phyloP scores from a whole-genome alignment of 2,797 vertebrate genomes.

The Buceros bicornis region DNA sequence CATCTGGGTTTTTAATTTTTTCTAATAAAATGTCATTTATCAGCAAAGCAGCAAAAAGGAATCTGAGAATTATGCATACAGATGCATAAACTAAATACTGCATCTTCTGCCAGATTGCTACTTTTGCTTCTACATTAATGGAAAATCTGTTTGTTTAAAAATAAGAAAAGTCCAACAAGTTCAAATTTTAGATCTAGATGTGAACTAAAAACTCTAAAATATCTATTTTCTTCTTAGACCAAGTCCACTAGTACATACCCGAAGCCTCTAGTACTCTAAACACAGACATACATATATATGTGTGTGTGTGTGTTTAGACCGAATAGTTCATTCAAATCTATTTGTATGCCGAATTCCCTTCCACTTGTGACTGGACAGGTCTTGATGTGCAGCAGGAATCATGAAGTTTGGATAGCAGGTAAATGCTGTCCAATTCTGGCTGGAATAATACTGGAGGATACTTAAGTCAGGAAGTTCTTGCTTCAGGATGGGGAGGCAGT shows the following conservation, averaged over 20 bases:
- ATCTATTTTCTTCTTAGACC: neutral
- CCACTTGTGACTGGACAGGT: neutral
- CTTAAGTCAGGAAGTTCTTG: neutral
- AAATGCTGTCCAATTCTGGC: neutral
- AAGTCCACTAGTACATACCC: neutral
- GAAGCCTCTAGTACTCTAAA: neutral
- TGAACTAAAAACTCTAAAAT: neutral
- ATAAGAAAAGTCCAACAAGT: neutral
- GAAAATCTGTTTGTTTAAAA: slow-evolving; percentile 11
- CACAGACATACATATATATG: accelerated
- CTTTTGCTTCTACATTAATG: neutral
- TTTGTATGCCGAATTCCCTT: neutral
- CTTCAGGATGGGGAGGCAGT: neutral
- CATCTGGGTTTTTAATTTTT: neutral
- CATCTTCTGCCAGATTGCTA: neutral
- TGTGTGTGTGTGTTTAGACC: too few relatives aligned
- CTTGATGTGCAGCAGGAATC: neutral
- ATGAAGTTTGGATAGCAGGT: neutral
- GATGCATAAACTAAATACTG: slow-evolving; percentile 8
- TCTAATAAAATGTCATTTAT: slow-evolving; percentile 31
- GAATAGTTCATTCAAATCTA: neutral
- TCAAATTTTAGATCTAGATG: neutral
- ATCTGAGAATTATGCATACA: slow-evolving; percentile 1
- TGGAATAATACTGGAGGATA: neutral
- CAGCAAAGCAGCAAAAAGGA: slow-evolving; percentile 17